Percentiles rank a stretch among this genome's conserved stretches.
Evolutionary conservation across 2,797 vertebrate genomes (phyloP).

Genomic region (Carapus acus): DNA sequence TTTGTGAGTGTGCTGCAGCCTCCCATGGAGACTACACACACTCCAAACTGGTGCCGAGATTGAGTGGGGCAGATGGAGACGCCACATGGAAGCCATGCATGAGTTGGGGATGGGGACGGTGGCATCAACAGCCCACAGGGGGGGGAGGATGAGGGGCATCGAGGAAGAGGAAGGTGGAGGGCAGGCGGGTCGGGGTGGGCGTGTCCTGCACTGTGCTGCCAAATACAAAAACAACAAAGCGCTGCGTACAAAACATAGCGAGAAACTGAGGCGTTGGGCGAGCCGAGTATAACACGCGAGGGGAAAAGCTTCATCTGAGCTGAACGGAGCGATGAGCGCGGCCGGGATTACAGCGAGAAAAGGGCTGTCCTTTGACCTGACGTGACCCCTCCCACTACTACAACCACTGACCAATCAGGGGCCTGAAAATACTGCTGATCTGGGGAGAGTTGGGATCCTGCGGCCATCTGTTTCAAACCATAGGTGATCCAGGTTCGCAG

Average conservation of each 20-base stretch:
- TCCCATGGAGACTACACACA: conserved; percentile 27
- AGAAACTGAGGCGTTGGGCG: conserved; percentile 13
- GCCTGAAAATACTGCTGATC: conserved; percentile 53
- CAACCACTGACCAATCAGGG: conserved; percentile 46
- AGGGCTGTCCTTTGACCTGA: conserved; percentile 10
- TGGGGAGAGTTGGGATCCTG: conserved; percentile 40
- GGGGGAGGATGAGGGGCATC: conserved; percentile 32
- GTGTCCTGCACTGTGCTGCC: conserved; percentile 70
- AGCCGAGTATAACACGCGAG: conserved; percentile 12
- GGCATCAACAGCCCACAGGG: conserved; percentile 51
- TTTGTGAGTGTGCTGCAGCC: conserved; percentile 46
- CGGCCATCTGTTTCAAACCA: conserved; percentile 66
- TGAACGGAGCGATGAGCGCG: conserved; percentile 2
- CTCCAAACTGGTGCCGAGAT: conserved; percentile 34
- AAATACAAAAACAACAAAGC: conserved; percentile 55
- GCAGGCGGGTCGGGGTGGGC: conserved; percentile 40
- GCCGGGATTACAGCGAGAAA: conserved; percentile 5
- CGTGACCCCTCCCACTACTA: conserved; percentile 34
- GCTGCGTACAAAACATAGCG: conserved; percentile 9
- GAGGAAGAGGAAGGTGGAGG: not conserved
- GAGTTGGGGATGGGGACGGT: too few species aligned
- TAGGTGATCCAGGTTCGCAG: conserved; percentile 44
- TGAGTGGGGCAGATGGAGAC: conserved; percentile 63
- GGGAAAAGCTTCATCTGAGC: conserved; percentile 6
- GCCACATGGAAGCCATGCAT: conserved; percentile 76